Conservation (phyloP, 2,888 invertebrate genomes). For the Epinotia demarniana region DNA sequence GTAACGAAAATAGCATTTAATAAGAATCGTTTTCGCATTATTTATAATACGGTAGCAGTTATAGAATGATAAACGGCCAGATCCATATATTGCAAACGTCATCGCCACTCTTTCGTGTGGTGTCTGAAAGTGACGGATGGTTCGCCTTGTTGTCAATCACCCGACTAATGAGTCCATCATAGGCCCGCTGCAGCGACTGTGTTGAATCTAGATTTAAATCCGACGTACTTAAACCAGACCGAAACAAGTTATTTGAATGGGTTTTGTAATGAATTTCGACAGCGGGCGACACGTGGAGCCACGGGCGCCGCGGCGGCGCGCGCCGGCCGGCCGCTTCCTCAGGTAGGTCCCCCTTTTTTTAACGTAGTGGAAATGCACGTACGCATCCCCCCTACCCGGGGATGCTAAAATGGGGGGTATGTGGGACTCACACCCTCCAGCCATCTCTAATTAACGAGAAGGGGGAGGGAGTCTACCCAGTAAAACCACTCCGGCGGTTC, state of each 20-base stretch:
- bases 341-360: conserved; percentile 26
- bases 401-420: too few species aligned
- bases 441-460: too few species aligned
- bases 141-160: background rate
- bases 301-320: conserved; percentile 10
- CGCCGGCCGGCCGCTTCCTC: conserved; percentile 1
- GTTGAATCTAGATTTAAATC: conserved; percentile 19
- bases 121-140: background rate
- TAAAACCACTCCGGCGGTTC: too few species aligned
- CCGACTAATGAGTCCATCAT: background rate
- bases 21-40: background rate
- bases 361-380: too few species aligned
- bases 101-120: background rate
- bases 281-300: conserved; percentile 43
- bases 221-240: conserved; percentile 15
- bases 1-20: background rate
- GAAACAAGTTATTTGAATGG: conserved; percentile 57
- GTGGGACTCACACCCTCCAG: too few species aligned
- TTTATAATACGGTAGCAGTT: background rate
- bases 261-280: conserved; percentile 52
- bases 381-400: too few species aligned
- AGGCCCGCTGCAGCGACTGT: conserved; percentile 32
- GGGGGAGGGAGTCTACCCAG: too few species aligned
- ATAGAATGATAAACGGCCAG: background rate
- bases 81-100: background rate